A percentile compares a stretch with the other conserved stretches of the same genome.
phyloP scores from a whole-genome alignment of 2,113 vertebrate species.

The Spermophilus dauricus region DNA sequence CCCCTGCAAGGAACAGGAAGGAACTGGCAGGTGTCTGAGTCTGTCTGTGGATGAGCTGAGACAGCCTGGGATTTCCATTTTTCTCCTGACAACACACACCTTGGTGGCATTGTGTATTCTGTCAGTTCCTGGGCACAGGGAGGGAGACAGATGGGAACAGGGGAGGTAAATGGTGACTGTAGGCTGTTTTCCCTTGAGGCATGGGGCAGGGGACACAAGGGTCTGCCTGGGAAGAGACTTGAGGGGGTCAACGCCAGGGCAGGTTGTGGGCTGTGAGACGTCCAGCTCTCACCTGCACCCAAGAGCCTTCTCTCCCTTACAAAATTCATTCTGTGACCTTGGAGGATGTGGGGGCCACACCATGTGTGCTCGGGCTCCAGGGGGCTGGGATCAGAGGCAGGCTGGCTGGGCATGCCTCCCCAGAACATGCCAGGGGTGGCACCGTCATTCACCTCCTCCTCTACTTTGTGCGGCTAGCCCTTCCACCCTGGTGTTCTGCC shows the following conservation, averaged over 20 bases:
- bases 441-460: neutral
- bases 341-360: neutral
- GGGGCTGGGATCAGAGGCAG: neutral
- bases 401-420: neutral
- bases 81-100: neutral
- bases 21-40: neutral
- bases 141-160: neutral
- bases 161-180: neutral
- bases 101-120: neutral
- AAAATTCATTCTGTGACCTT: slow-evolving; percentile 43
- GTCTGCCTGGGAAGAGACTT: neutral
- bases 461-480: neutral
- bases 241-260: neutral
- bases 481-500: neutral
- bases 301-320: too few relatives aligned
- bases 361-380: neutral
- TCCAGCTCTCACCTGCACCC: neutral
- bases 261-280: neutral
- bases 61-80: neutral
- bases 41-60: neutral
- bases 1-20: neutral
- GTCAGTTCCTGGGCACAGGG: neutral
- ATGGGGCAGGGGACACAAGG: neutral
- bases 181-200: neutral
- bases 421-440: neutral